A percentile compares a stretch with the other conserved stretches of the same genome.
Evolutionary conservation across 2,113 vertebrate species (phyloP).

Genomic region (Gobio gobio): DNA sequence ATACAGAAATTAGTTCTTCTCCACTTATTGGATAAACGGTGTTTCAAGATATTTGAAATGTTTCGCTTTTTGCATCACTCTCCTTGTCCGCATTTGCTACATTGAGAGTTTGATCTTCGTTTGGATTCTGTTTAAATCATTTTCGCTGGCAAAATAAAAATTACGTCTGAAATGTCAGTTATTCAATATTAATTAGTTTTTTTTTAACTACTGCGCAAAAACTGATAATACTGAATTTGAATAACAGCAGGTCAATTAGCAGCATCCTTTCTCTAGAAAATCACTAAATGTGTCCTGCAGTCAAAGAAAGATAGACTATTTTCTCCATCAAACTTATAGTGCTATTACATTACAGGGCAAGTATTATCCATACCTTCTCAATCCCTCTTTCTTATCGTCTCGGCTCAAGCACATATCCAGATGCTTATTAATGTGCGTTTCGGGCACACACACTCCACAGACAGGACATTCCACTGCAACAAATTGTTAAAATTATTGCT

Average conservation of each 20-base stretch:
- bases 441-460: slow-evolving; percentile 81
- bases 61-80: background rate
- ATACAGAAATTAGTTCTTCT: background rate
- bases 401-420: slow-evolving; percentile 86
- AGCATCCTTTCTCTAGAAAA: background rate
- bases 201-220: background rate
- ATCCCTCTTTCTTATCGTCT: slow-evolving; percentile 88
- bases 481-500: background rate
- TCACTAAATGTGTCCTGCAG: background rate
- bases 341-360: background rate
- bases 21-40: background rate
- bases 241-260: background rate
- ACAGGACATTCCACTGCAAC: slow-evolving; percentile 90
- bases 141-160: background rate
- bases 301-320: background rate
- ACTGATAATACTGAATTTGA: background rate
- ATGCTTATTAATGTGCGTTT: slow-evolving; percentile 89
- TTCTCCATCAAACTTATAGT: background rate
- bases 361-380: slow-evolving; percentile 82
- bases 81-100: background rate
- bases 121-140: background rate
- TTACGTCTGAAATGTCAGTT: background rate
- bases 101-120: background rate
- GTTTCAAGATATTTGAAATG: background rate
- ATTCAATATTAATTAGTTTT: background rate